A percentile compares a stretch with the other conserved stretches of the same genome.
Conservation (phyloP, 1,140 invertebrate species). For the Rhopalosiphum maidis region DNA sequence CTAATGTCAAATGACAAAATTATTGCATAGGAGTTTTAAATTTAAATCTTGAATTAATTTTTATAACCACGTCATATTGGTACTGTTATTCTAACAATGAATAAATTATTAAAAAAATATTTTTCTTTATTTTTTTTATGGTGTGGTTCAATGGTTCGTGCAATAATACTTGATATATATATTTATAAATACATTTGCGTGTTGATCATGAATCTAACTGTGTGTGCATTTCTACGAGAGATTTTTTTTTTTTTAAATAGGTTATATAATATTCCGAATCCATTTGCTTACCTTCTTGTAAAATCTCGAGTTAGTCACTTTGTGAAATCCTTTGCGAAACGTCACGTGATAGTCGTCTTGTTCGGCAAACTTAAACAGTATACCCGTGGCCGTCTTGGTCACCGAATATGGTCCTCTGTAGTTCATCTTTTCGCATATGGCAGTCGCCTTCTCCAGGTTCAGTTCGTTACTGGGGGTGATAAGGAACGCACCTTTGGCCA, state of each 20-base stretch:
- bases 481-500: constrained; percentile 76
- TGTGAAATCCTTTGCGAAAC: constrained; percentile 85
- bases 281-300: constrained; percentile 75
- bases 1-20: too few species aligned
- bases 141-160: too few species aligned
- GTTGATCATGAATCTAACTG: too few species aligned
- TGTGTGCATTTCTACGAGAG: too few species aligned
- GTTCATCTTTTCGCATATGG: constrained; percentile 86
- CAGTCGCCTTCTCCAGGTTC: constrained; percentile 82
- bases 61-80: too few species aligned
- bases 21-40: too few species aligned
- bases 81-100: too few species aligned
- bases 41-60: too few species aligned
- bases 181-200: too few species aligned
- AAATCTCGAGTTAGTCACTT: constrained; percentile 78
- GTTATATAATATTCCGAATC: background rate
- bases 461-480: constrained; percentile 82
- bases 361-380: constrained; percentile 84
- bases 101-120: too few species aligned
- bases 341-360: constrained; percentile 84
- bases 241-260: background rate
- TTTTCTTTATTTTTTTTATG: too few species aligned
- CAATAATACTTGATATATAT: too few species aligned
- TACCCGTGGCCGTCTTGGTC: constrained; percentile 85
- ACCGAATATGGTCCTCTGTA: constrained; percentile 83